Base-by-base conservation (phyloP, 2,797 vertebrate species). In the Fistularia tabacaria region DNA sequence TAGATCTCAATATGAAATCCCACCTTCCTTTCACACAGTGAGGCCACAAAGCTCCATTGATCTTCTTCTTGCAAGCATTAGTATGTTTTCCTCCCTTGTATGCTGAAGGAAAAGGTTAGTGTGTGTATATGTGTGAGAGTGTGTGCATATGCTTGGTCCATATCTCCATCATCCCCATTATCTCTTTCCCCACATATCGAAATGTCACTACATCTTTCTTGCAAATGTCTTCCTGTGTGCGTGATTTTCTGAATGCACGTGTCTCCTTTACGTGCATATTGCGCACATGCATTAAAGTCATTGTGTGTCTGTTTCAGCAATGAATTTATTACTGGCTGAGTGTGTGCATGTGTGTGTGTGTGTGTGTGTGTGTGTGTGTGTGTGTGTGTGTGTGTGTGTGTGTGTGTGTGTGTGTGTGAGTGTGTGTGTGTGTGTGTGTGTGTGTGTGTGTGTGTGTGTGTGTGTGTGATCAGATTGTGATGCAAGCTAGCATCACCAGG, bases 141-240 rank as follows among this genome's bases (percentile, higher is more conserved):
- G 65, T 72, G 69, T 71, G 75, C 61, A 70, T 84, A 73, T 83
- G 70, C 75, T 71, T 73, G 66, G 61, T 59, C 61, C 76, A 54
- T 85, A 85, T 87, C 82, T 86, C 84, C 80, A 82, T 86, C 85
- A 85, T 84, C 66, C 76, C 84, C 59, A 88, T 87, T 87, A 88
- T 88, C 86, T 83, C 77, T 54, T 77, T 75, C 81, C 72, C 56
- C 77, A 79, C 80, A 84, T 81, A 81, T 82, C 79, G 71, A 87
- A 86, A 87, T 87, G 83, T 90, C 81, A 88, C 66, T 80, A 78
- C 82, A 81, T 81, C 71, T 85, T 81, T 86, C 73, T 85, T 81
- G 76, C 71, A 87, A 84, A 85, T 85, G 83, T 86, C 82, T 84
- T 76, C 63, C 66, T 83, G 76, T 14, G 56, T 74, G 76, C 58